Percentiles rank a stretch among this genome's conserved stretches.
Evolutionary conservation across 2,888 invertebrate genomes (phyloP).

Genomic region (Heliconius ismenius): DNA sequence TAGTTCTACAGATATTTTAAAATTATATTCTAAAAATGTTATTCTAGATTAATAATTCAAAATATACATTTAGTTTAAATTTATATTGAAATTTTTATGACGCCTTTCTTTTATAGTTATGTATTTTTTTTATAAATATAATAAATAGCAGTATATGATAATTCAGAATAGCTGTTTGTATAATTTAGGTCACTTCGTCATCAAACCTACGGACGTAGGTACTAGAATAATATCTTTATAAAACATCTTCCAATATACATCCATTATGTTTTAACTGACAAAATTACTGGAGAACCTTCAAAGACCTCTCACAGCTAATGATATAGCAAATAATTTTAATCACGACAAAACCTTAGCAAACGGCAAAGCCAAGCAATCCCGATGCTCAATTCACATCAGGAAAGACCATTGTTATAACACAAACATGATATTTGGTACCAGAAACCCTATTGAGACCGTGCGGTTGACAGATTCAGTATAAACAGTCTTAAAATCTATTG

Average conservation of each 20-base stretch:
- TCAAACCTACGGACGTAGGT: no score
- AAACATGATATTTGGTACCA: constrained; percentile 70
- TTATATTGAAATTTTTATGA: no score
- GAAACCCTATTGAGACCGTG: constrained; percentile 67
- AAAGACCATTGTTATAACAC: constrained; percentile 42
- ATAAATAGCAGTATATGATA: no score
- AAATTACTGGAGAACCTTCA: not conserved
- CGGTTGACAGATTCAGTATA: constrained; percentile 67
- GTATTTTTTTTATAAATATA: no score
- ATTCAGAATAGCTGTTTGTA: no score
- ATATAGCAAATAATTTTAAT: constrained; percentile 36
- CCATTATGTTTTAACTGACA: not conserved
- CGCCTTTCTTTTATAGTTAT: no score
- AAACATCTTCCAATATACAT: not conserved
- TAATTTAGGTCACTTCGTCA: no score
- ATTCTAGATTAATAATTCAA: no score
- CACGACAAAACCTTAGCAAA: constrained; percentile 34
- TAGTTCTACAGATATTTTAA: not conserved
- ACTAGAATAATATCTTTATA: no score
- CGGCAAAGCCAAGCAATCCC: constrained; percentile 27
- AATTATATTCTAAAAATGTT: no score
- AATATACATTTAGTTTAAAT: no score
- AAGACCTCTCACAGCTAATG: not conserved
- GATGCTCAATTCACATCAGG: constrained; percentile 38
- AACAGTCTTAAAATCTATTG: constrained; percentile 63